A percentile compares a stretch with the other conserved stretches of the same genome.
phyloP scores from a whole-genome alignment of 23 tunicate species.

The Styela clava region DNA sequence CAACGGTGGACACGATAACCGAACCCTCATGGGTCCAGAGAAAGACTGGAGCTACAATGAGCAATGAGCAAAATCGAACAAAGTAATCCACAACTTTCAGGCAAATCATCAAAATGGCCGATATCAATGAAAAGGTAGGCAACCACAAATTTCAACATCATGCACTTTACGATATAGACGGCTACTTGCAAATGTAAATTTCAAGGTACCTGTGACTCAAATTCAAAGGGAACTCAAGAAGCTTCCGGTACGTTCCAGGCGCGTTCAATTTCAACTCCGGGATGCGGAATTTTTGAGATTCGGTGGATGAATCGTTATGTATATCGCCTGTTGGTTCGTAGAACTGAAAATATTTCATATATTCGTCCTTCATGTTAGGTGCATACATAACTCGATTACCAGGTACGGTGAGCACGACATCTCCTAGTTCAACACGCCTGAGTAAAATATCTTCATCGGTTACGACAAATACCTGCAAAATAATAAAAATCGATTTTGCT shows the following conservation, averaged over 20 bases:
- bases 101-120: too few species aligned
- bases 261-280: conserved; percentile 36
- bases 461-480: conserved; percentile 29
- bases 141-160: too few species aligned
- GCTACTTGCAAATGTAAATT: too few species aligned
- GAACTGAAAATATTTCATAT: conserved; percentile 23
- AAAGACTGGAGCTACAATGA: too few species aligned
- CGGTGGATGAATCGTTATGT: neutral
- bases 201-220: conserved; percentile 35
- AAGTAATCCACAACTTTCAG: too few species aligned
- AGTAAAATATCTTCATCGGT: conserved; percentile 33
- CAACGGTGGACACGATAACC: too few species aligned
- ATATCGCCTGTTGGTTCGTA: neutral
- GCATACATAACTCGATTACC: conserved; percentile 55
- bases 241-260: conserved; percentile 53
- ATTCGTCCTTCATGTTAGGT: conserved; percentile 35
- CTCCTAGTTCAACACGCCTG: conserved; percentile 10
- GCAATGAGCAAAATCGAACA: too few species aligned
- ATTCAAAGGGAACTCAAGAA: conserved; percentile 46
- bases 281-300: conserved; percentile 35
- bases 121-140: too few species aligned
- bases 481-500: conserved; percentile 1
- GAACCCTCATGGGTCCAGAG: too few species aligned
- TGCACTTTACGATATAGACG: too few species aligned
- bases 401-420: conserved; percentile 65